A percentile compares a stretch with the other conserved stretches of the same genome.
Evolutionary conservation across 2,113 vertebrate species (phyloP).

Genomic region (Nettapus auritus): DNA sequence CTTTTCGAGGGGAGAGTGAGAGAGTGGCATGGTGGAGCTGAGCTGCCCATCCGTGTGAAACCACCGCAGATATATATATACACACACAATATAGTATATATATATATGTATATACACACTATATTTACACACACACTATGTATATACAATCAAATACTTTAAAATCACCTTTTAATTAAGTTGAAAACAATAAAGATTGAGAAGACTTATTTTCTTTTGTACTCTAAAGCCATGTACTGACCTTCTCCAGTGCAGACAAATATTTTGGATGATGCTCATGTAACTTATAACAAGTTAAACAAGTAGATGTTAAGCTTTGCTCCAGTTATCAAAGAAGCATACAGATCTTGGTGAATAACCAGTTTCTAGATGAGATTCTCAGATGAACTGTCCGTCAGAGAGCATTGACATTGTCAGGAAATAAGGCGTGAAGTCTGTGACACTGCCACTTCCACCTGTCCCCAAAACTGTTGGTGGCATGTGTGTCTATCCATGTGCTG

Average conservation of each 20-base stretch:
- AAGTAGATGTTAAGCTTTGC: background rate
- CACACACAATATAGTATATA: too few species aligned
- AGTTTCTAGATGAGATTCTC: background rate
- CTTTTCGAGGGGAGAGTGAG: too few species aligned
- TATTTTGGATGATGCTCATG: background rate
- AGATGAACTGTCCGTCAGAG: constrained; percentile 7
- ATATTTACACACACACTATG: too few species aligned
- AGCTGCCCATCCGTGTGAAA: too few species aligned
- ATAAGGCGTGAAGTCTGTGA: background rate
- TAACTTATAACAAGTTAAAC: background rate
- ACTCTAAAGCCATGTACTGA: background rate
- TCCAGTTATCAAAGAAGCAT: background rate
- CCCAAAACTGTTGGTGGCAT: background rate
- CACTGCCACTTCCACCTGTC: constrained; percentile 48
- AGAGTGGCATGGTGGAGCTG: too few species aligned
- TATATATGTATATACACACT: too few species aligned
- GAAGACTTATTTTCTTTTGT: background rate
- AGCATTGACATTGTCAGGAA: background rate
- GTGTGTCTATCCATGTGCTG: constrained; percentile 15
- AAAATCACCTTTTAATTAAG: background rate
- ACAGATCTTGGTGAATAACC: background rate
- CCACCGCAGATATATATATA: too few species aligned
- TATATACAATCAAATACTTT: background rate
- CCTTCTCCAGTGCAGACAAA: background rate
- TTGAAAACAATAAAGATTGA: background rate